These are phyloP conservation scores for Podilymbus podiceps DNA, from an alignment of 2,113 vertebrate species.

Conservation along the genomic window DNA sequence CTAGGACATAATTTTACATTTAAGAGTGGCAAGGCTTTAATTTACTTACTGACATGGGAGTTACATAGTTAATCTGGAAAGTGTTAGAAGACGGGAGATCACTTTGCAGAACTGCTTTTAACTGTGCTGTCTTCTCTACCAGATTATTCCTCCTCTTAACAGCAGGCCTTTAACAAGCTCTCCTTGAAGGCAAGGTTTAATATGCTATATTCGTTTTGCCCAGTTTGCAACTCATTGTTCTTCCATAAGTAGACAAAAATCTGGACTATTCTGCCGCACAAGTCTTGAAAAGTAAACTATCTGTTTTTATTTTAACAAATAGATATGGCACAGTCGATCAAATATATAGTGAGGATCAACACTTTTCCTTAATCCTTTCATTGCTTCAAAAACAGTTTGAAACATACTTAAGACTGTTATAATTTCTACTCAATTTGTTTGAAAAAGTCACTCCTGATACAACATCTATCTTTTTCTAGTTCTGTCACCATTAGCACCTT, in stretches of 20 bases:
- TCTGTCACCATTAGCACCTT: background rate
- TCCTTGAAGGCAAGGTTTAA: background rate
- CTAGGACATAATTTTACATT: background rate
- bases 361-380: background rate
- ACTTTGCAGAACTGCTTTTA: background rate
- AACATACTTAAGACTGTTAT: background rate
- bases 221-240: background rate
- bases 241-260: background rate
- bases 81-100: background rate
- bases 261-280: background rate
- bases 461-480: background rate
- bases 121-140: background rate
- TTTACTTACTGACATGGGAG: background rate
- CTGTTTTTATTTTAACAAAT: background rate
- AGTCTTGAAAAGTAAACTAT: background rate
- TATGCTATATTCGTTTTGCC: background rate
- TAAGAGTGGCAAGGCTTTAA: background rate
- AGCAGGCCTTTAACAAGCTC: background rate
- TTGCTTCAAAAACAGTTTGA: background rate
- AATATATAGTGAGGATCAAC: background rate
- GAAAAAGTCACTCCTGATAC: background rate
- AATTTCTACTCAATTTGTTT: background rate
- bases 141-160: background rate
- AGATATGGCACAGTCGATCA: background rate
- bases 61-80: background rate